A percentile compares a stretch with the other conserved stretches of the same genome.
phyloP scores from a whole-genome alignment of 2,113 vertebrate genomes.

The Isichthys henryi region DNA sequence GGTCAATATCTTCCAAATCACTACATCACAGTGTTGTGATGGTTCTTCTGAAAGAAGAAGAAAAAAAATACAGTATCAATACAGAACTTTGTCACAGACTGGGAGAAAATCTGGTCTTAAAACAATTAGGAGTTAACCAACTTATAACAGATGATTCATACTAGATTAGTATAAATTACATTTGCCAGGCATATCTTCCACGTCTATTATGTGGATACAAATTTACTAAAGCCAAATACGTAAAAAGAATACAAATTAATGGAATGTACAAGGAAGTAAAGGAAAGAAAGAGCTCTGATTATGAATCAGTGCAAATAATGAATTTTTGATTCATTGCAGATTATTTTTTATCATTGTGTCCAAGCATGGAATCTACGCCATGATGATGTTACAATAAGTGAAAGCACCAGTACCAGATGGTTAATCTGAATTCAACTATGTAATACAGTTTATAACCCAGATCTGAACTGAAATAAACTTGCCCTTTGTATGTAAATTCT shows the following conservation, averaged over 20 bases:
- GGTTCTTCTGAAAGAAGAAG: constrained; percentile 31
- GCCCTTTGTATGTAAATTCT: neutral
- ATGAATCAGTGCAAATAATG: neutral
- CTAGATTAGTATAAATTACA: neutral
- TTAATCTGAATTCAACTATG: neutral
- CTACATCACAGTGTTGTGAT: constrained; percentile 19
- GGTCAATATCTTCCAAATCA: neutral
- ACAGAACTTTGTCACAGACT: constrained; percentile 44
- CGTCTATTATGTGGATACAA: constrained; percentile 25
- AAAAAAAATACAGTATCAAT: constrained; percentile 33
- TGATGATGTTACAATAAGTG: neutral
- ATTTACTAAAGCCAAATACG: constrained; percentile 33
- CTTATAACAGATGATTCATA: constrained; percentile 4
- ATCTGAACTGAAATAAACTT: neutral
- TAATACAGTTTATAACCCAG: neutral
- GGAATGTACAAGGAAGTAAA: neutral
- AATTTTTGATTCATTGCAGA: neutral
- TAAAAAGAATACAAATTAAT: neutral
- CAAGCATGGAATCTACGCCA: neutral
- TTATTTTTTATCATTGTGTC: neutral
- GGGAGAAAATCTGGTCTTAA: constrained; percentile 43
- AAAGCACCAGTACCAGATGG: neutral
- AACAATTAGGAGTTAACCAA: constrained; percentile 43
- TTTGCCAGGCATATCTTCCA: neutral
- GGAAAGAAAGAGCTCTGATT: constrained; percentile 27